Conservation (phyloP, 2,113 vertebrate species). For the Clarias macrocephalus region DNA sequence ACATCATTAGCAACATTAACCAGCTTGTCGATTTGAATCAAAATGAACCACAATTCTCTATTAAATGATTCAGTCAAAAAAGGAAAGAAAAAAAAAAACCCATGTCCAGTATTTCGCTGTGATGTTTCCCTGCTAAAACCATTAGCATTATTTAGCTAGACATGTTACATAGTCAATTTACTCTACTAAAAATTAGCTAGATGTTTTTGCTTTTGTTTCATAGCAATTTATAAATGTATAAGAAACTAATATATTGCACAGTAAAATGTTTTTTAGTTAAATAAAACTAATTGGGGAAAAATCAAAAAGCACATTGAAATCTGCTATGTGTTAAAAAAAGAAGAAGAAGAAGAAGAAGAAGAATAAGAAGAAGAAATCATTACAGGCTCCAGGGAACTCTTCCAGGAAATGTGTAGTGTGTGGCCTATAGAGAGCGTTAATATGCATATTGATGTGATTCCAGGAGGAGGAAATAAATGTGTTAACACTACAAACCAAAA, state of each 20-base stretch:
- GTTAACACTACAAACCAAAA: slow-evolving; percentile 1
- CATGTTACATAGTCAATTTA: background rate
- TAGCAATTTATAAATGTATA: background rate
- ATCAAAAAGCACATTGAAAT: background rate
- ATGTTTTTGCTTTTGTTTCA: background rate
- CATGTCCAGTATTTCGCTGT: background rate
- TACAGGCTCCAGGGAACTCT: background rate
- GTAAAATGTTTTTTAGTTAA: background rate
- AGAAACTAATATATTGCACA: background rate
- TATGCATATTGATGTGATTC: slow-evolving; percentile 20
- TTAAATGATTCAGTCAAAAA: background rate
- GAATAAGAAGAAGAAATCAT: background rate
- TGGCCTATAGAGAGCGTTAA: background rate
- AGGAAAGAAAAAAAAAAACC: background rate
- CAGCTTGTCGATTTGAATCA: background rate
- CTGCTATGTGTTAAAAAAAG: background rate
- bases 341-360: too few relatives aligned
- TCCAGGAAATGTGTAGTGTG: background rate
- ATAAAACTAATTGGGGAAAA: background rate
- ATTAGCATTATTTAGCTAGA: background rate
- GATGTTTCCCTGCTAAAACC: background rate
- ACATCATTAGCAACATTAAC: background rate
- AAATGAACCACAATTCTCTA: background rate
- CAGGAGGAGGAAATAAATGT: background rate
- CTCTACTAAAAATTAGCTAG: background rate